These are phyloP conservation scores for Gallinago nigripennis DNA, from an alignment of 2,797 vertebrate species.

Conservation along the genomic window DNA sequence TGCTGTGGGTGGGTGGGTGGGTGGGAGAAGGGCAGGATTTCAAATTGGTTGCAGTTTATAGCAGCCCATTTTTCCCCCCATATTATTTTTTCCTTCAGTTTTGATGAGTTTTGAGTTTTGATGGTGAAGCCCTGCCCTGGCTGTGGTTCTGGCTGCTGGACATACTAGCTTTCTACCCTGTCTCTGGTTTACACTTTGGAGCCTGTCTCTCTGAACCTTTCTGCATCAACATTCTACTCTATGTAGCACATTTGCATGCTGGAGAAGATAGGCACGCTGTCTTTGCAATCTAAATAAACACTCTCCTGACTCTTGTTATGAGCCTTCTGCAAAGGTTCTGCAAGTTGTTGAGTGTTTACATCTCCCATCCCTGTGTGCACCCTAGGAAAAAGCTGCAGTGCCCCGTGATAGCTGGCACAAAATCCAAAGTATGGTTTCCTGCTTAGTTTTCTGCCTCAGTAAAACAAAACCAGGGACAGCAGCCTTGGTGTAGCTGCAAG, in stretches of 20 bases:
- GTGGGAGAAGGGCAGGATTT: not conserved
- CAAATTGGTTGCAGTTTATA: accelerated
- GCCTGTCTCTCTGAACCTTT: not conserved
- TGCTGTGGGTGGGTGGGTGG: accelerated
- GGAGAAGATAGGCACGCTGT: not conserved
- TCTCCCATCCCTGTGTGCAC: not conserved
- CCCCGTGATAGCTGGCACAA: not conserved
- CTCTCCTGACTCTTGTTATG: not conserved
- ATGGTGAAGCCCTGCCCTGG: not conserved
- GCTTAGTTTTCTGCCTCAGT: accelerated
- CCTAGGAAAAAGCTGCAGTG: not conserved
- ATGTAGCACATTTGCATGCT: not conserved
- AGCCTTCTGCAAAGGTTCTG: not conserved
- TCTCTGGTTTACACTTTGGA: not conserved
- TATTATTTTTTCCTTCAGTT: not conserved
- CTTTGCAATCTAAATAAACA: not conserved
- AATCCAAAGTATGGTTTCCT: not conserved
- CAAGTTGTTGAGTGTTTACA: not conserved
- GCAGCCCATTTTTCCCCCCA: not conserved
- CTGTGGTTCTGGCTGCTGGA: not conserved
- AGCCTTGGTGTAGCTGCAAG: not conserved
- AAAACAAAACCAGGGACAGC: not conserved
- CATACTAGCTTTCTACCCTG: not conserved
- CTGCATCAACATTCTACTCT: not conserved
- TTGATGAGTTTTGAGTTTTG: not conserved